These are phyloP conservation scores for Phortica magna DNA, from an alignment of 2,888 invertebrate species.

Conservation along the genomic window DNA sequence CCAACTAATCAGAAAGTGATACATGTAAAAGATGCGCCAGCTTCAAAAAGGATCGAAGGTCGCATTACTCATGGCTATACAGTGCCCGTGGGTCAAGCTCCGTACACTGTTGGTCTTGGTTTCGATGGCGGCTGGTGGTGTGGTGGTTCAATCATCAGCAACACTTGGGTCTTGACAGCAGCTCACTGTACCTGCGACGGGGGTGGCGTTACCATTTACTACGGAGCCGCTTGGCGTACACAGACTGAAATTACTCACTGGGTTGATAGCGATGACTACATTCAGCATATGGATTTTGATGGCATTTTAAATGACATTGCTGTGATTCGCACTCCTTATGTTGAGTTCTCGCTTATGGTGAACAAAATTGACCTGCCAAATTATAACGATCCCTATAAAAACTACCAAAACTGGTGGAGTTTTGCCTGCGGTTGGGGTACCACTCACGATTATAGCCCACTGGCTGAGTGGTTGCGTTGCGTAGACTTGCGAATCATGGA, in stretches of 20 bases:
- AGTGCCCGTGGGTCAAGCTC: neutral
- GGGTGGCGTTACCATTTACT: slow-evolving; percentile 55
- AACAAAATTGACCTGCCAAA: slow-evolving; percentile 43
- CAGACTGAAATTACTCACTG: slow-evolving; percentile 53
- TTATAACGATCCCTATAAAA: slow-evolving; percentile 40
- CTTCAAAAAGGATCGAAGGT: too few relatives aligned
- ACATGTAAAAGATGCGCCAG: too few relatives aligned
- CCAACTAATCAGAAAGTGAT: too few relatives aligned
- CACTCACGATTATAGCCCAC: slow-evolving; percentile 55
- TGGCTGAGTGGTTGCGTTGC: slow-evolving; percentile 57
- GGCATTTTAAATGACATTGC: too few relatives aligned
- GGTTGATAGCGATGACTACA: too few relatives aligned
- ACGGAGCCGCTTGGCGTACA: slow-evolving; percentile 55
- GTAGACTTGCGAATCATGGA: too few relatives aligned
- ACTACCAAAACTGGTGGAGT: slow-evolving; percentile 39
- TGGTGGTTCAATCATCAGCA: slow-evolving; percentile 68
- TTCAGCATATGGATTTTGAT: too few relatives aligned
- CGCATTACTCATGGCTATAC: slow-evolving; percentile 16
- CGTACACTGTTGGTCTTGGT: slow-evolving; percentile 4
- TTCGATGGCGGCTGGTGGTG: slow-evolving; percentile 61
- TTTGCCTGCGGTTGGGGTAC: slow-evolving; percentile 61
- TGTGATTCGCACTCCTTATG: slow-evolving; percentile 56
- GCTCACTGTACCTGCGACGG: slow-evolving; percentile 63
- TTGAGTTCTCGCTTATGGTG: slow-evolving; percentile 44
- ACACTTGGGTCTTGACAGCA: slow-evolving; percentile 67